A percentile compares a stretch with the other conserved stretches of the same genome.
phyloP scores from a whole-genome alignment of 2,113 vertebrate species.

The Oncorhynchus keta region DNA sequence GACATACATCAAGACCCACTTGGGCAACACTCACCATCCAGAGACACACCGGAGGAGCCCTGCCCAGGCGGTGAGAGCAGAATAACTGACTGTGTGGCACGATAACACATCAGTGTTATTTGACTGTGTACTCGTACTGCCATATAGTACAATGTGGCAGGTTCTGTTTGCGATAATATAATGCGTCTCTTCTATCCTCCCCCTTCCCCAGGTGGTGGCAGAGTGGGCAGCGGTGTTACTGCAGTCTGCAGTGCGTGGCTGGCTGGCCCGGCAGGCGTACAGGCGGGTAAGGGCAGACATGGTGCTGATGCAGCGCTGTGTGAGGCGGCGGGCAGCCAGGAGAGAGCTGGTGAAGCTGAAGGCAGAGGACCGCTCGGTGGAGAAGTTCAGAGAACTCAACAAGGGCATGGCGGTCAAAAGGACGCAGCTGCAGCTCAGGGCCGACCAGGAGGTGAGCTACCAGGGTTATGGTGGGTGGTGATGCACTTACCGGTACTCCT shows the following conservation, averaged over 20 bases:
- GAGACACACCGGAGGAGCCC: constrained; percentile 66
- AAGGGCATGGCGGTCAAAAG: constrained; percentile 79
- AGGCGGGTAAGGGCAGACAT: constrained; percentile 40
- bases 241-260: constrained; percentile 72
- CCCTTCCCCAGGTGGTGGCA: constrained; percentile 54
- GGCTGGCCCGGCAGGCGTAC: constrained; percentile 64
- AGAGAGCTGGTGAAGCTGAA: constrained; percentile 67
- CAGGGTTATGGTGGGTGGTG: background rate
- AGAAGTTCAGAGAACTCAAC: constrained; percentile 24
- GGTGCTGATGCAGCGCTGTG: constrained; percentile 75
- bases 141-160: background rate
- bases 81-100: background rate
- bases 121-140: background rate
- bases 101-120: background rate
- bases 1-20: constrained; percentile 28
- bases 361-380: constrained; percentile 62
- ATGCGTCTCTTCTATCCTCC: background rate
- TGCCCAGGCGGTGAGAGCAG: constrained; percentile 67
- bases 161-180: no score
- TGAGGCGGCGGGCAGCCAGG: constrained; percentile 61
- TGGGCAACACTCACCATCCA: constrained; percentile 63
- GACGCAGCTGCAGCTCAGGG: constrained; percentile 75
- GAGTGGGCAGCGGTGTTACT: constrained; percentile 62
- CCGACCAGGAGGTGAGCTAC: constrained; percentile 68
- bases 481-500: background rate